Evolutionary conservation across 2,888 invertebrate species (phyloP), one percentile per base, ranked within the genome.

Genomic region (Agrotis puta): DNA sequence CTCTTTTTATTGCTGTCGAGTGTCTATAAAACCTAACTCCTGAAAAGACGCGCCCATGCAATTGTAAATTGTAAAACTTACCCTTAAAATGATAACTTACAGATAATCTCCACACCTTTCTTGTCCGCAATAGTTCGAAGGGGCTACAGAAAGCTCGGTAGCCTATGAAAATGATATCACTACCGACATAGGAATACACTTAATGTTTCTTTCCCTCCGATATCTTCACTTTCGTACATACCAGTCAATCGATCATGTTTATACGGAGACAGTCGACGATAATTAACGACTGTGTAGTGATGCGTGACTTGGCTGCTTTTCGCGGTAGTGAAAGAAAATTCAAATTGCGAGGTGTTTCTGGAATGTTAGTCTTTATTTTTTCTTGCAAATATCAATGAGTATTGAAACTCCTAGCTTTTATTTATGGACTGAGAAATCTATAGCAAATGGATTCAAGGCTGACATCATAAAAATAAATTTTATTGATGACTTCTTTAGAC

Each of bases 131-230:
- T 87, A 86, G 81, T 85, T 88, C 84, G 87, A 88, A 91, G 92
- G 94, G 93, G 91, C 89, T 92, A 91, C 90, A 91, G 88, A 88
- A 91, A 89, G 92, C 89, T 91, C 87, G 88, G 81, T 79, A 89
- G 91, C 89, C 92, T 93, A 94, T 94, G 94, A 95, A 94, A 95
- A 95, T 94, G 94, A 95, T 94, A 95, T 94, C 94, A 94, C 91
- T 89, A 88, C 91, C 89, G 89, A 94, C 94, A 94, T 92, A 94
- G 93, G 92, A 94, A 95, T 93, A 94, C 94, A 95, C 95, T 94
- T 94, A 95, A 94, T 95, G 94, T 93, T 91, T 92, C 90, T 93
- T 91, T 93, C 91, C 90, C 91, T 87, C 80, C 89, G 92, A 92
- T 94, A 93, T 94, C 94, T 94, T 92, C 90, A 94, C 91, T 92